Evolutionary conservation across 2,888 invertebrate species (phyloP).

Genomic region (Sarcophaga carnaria): DNA sequence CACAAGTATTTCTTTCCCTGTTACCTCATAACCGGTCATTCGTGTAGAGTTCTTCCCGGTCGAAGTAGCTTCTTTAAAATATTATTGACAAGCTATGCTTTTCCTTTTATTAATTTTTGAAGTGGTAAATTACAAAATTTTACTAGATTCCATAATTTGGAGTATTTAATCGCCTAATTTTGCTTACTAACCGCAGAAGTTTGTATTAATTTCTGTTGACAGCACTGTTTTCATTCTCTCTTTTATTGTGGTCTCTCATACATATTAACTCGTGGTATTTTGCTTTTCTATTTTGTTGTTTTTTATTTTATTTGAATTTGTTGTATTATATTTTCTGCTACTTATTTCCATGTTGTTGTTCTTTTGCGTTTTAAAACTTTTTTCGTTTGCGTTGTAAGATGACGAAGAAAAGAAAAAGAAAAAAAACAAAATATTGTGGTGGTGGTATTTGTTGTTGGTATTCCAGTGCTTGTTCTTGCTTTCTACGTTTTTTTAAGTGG

Average conservation of each 20-base stretch:
- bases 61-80: too few species aligned
- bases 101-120: too few species aligned
- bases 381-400: slow-evolving; percentile 33
- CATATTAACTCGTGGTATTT: slow-evolving; percentile 52
- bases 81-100: too few species aligned
- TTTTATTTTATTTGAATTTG: slow-evolving; percentile 31
- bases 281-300: slow-evolving; percentile 30
- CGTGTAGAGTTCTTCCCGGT: too few species aligned
- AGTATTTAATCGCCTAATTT: too few species aligned
- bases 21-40: too few species aligned
- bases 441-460: slow-evolving; percentile 10
- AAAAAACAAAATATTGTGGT: neutral
- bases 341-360: slow-evolving; percentile 50
- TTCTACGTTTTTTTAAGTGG: neutral
- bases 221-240: neutral
- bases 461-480: slow-evolving; percentile 25
- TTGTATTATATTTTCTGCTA: slow-evolving; percentile 44
- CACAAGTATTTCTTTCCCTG: too few species aligned
- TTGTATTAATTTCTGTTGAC: too few species aligned
- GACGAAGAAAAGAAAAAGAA: too few species aligned
- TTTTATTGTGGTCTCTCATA: slow-evolving; percentile 14
- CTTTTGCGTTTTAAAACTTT: slow-evolving; percentile 68
- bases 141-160: too few species aligned
- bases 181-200: too few species aligned
- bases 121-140: too few species aligned